phyloP scores from a whole-genome alignment of 2,888 invertebrate species.

The Agapostemon virescens region DNA sequence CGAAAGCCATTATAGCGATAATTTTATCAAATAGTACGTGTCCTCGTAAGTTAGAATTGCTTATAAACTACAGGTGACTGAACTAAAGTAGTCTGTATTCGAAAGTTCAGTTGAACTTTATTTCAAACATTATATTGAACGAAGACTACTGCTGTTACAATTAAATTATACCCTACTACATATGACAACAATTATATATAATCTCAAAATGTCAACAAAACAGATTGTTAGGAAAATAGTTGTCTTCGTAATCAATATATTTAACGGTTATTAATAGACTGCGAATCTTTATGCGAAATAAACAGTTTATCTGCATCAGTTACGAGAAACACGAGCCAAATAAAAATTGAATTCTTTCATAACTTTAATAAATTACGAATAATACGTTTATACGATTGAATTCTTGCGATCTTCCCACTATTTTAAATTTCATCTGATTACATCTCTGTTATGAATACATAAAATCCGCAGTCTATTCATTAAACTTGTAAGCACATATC shows the following conservation, averaged over 20 bases:
- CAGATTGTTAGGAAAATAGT: slow-evolving; percentile 25
- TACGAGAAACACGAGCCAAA: too few relatives aligned
- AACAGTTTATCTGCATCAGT: background rate
- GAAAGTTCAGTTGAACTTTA: slow-evolving; percentile 40
- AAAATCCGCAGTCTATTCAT: slow-evolving; percentile 1
- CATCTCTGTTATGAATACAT: background rate
- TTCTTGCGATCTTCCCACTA: background rate
- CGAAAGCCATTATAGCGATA: slow-evolving; percentile 67
- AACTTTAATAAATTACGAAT: background rate
- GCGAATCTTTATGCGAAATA: background rate
- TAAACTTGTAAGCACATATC: slow-evolving; percentile 58
- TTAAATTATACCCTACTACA: slow-evolving; percentile 23
- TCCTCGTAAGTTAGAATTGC: slow-evolving; percentile 50
- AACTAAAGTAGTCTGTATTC: slow-evolving; percentile 27
- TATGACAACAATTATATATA: slow-evolving; percentile 23
- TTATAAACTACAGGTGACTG: slow-evolving; percentile 44
- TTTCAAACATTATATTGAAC: slow-evolving; percentile 34
- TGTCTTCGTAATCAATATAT: slow-evolving; percentile 54
- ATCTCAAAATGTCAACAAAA: slow-evolving; percentile 15
- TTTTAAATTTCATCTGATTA: background rate
- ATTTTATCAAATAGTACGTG: slow-evolving; percentile 52
- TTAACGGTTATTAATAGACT: slow-evolving; percentile 53
- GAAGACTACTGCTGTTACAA: slow-evolving; percentile 45
- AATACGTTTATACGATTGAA: background rate
- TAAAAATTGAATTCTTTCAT: background rate